Conservation (phyloP, 2,113 vertebrate species). For the Tyrannus savana region DNA sequence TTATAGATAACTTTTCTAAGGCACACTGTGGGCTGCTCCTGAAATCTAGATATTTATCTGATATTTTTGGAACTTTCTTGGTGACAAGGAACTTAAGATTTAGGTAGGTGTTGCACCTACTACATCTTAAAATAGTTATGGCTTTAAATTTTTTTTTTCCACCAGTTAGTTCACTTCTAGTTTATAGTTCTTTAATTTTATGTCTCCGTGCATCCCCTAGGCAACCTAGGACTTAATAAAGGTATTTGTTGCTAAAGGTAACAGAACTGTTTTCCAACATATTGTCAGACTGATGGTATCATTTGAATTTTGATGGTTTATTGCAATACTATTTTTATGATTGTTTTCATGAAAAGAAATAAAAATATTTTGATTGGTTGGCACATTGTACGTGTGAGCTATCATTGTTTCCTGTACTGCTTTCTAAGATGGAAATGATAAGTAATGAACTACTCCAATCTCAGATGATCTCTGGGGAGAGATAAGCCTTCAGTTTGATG, state of each 20-base stretch:
- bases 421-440: neutral
- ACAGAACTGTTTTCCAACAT: slow-evolving; percentile 23
- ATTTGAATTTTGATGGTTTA: slow-evolving; percentile 42
- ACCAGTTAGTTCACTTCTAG: neutral
- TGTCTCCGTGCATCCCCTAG: neutral
- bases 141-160: neutral
- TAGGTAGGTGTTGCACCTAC: neutral
- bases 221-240: neutral
- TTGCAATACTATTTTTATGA: neutral
- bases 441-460: neutral
- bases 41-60: neutral
- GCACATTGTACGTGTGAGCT: neutral
- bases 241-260: slow-evolving; percentile 12
- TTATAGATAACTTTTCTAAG: neutral
- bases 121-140: neutral
- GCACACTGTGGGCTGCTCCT: neutral
- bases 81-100: neutral
- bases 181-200: slow-evolving; percentile 19
- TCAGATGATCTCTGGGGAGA: neutral
- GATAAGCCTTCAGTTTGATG: neutral
- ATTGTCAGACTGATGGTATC: neutral
- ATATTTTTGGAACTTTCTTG: neutral
- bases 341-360: neutral
- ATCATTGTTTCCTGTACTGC: neutral
- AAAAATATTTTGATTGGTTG: slow-evolving; percentile 59